Conservation (phyloP, 2,113 vertebrate genomes). For the Otus sunia region DNA sequence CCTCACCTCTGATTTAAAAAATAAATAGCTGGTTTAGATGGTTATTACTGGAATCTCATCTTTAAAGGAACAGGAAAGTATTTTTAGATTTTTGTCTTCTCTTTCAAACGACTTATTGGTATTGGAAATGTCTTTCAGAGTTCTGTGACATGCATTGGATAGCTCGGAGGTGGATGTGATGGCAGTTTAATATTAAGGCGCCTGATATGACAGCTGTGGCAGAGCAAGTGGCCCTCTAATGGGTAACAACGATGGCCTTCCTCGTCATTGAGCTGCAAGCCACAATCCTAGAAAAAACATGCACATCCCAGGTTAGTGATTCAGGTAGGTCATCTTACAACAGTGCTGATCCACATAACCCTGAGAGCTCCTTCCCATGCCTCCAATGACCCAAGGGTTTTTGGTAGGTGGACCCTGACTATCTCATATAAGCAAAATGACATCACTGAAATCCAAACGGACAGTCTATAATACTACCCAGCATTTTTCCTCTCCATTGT, state of each 20-base stretch:
- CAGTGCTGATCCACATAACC: accelerated
- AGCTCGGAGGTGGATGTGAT: conserved; percentile 78
- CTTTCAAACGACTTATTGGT: background rate
- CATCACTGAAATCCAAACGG: background rate
- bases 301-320: background rate
- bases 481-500: too few relatives aligned
- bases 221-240: conserved; percentile 91
- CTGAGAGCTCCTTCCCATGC: accelerated
- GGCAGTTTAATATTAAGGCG: conserved; percentile 81
- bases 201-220: conserved; percentile 92
- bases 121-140: conserved; percentile 77
- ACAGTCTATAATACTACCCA: accelerated
- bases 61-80: background rate
- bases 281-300: conserved; percentile 82
- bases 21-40: conserved; percentile 58
- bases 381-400: background rate
- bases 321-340: background rate
- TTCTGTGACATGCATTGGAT: conserved; percentile 92
- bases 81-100: background rate
- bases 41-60: conserved; percentile 29
- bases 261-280: conserved; percentile 94
- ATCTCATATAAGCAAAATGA: background rate
- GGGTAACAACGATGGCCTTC: conserved; percentile 97
- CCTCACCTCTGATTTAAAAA: conserved; percentile 52
- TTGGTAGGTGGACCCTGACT: background rate